Conservation (phyloP, 2,113 vertebrate genomes). For the Hippocampus zosterae region DNA sequence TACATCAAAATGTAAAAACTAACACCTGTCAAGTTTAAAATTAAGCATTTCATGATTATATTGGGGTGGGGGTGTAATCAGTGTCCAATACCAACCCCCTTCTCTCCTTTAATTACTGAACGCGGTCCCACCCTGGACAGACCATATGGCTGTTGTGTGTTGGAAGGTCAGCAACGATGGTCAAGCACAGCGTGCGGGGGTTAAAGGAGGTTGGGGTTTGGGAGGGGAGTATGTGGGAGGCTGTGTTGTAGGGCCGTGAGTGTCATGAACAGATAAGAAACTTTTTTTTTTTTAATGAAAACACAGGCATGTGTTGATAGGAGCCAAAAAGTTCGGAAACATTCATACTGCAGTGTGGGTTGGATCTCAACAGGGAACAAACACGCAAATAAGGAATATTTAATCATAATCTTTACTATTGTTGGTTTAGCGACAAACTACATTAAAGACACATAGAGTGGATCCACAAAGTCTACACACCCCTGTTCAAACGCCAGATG, state of each 20-base stretch:
- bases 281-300: slow-evolving; percentile 11
- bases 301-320: slow-evolving; percentile 45
- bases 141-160: slow-evolving; percentile 61
- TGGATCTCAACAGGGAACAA: neutral
- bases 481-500: too few species aligned
- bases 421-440: too few species aligned
- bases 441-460: too few species aligned
- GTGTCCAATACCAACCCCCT: slow-evolving; percentile 44
- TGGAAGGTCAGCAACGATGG: slow-evolving; percentile 56
- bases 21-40: slow-evolving; percentile 26
- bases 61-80: slow-evolving; percentile 8
- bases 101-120: slow-evolving; percentile 42
- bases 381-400: neutral
- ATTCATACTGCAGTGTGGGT: slow-evolving; percentile 1
- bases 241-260: slow-evolving; percentile 28
- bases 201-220: slow-evolving; percentile 11
- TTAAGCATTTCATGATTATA: slow-evolving; percentile 8
- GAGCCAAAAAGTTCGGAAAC: slow-evolving; percentile 22
- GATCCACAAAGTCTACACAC: too few species aligned
- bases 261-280: slow-evolving; percentile 56
- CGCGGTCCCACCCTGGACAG: slow-evolving; percentile 33
- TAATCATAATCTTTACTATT: too few species aligned
- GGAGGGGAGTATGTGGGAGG: slow-evolving; percentile 28
- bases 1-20: neutral
- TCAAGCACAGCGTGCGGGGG: slow-evolving; percentile 29